Evolutionary conservation across 2,113 vertebrate species (phyloP).

Genomic region (Anseranas semipalmata): DNA sequence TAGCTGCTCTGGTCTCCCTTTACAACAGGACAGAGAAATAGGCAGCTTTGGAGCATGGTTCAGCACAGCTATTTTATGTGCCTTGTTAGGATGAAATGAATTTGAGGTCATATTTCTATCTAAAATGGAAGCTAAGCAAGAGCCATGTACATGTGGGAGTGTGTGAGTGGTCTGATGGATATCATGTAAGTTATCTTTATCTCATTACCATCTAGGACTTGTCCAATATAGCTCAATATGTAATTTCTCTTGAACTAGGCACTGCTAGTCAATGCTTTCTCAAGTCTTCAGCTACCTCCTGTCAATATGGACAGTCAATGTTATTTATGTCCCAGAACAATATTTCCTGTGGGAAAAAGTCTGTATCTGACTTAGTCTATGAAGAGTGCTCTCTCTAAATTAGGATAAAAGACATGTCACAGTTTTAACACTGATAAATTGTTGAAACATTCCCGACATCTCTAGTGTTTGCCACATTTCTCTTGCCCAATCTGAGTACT

Average conservation of each 20-base stretch:
- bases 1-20: background rate
- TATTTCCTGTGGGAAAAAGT: background rate
- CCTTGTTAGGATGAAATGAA: background rate
- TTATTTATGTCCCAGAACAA: background rate
- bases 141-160: background rate
- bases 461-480: background rate
- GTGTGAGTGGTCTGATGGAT: background rate
- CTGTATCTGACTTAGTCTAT: background rate
- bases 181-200: background rate
- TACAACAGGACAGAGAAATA: background rate
- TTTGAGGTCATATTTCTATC: background rate
- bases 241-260: constrained; percentile 3
- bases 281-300: constrained; percentile 21
- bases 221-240: background rate
- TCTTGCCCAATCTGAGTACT: background rate
- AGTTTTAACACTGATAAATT: background rate
- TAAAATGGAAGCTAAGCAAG: background rate
- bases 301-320: constrained; percentile 20
- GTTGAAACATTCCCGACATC: background rate
- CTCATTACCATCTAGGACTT: background rate
- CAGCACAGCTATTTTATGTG: background rate
- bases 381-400: background rate
- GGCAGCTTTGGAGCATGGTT: background rate
- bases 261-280: background rate
- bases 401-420: background rate